Base-by-base conservation (phyloP, 2,888 invertebrate species). In the Andrena hattorfiana region DNA sequence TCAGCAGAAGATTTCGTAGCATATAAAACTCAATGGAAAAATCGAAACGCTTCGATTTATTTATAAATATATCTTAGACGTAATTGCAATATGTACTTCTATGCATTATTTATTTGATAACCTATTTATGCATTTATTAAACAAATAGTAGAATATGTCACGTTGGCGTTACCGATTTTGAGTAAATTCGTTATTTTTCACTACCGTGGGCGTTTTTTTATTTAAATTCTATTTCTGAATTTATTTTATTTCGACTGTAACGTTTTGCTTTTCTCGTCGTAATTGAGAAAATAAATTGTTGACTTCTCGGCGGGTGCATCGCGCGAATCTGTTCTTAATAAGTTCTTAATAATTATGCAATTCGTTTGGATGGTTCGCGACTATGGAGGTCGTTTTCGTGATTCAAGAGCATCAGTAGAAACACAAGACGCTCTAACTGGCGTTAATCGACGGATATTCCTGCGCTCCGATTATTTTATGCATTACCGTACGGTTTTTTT, bases 381-480 rank as follows among this genome's bases (percentile, higher is more conserved):
- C n/a, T 77, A 77, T 77, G 42, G 23, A 72, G 78, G 78, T 69
- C 69, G 42, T 64, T 67, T 68, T 68, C 63, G 28, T 71, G 51
- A 66, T 69, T 67, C 32, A 16, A 32, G 30, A 59, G 23, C 32
- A 59, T 42, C 49, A 73, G 51, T 32, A 30, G 26, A 69, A 80
- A 83, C 51, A 75, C 62, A 66, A 69, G n/a, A 26, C 72, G 81
- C 68, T 76, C 54, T 69, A 78, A 66, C 28, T 42, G 42, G 74
- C 71, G 69, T 67, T 76, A 76, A 85, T 82, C 59, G 51, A 73
- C 72, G 32, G 62, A 30, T 77, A 67, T 81, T 75, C 75, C 23
- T 74, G 56, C 78, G 81, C 78, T 81, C 78, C 81, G 71, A 77
- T 85, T 84, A 81, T 63, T 81, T 70, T 66, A 56, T 5, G 64